These are phyloP conservation scores for Anarsia innoxiella DNA, from an alignment of 2,888 invertebrate genomes.

Conservation along the genomic window DNA sequence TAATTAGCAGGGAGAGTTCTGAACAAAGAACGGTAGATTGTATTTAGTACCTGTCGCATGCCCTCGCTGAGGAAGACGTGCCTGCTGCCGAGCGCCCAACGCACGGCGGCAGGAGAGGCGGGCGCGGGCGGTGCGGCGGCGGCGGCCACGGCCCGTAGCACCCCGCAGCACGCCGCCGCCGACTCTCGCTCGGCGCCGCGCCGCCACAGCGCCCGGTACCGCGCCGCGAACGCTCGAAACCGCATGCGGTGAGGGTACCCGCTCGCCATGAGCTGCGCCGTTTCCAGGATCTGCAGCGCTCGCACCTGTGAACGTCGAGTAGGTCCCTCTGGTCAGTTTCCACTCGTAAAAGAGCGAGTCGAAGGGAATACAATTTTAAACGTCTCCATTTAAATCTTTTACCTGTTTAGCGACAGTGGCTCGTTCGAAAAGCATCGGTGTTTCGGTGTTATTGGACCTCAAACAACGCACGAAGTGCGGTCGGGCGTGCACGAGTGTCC, in stretches of 20 bases:
- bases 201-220: slow-evolving; percentile 90
- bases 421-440: slow-evolving; percentile 88
- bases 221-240: slow-evolving; percentile 91
- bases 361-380: too few relatives aligned
- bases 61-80: slow-evolving; percentile 97
- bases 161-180: slow-evolving; percentile 77
- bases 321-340: too few relatives aligned
- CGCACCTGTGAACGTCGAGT: slow-evolving; percentile 79
- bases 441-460: slow-evolving; percentile 89
- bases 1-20: too few relatives aligned
- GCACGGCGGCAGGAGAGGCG: slow-evolving; percentile 76
- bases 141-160: slow-evolving; percentile 85
- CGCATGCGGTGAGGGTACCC: slow-evolving; percentile 97
- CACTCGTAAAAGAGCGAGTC: too few relatives aligned
- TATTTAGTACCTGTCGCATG: slow-evolving; percentile 91
- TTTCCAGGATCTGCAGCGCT: slow-evolving; percentile 93
- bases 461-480: slow-evolving; percentile 97
- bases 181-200: slow-evolving; percentile 79
- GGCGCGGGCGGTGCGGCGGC: slow-evolving; percentile 86
- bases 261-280: slow-evolving; percentile 95
- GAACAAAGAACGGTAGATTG: too few relatives aligned
- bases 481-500: slow-evolving; percentile 93
- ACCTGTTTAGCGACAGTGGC: slow-evolving; percentile 87
- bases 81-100: slow-evolving; percentile 94
- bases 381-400: too few relatives aligned